These are phyloP conservation scores for Octopus bimaculoides DNA, from an alignment of 1,140 invertebrate genomes.

Conservation along the genomic window DNA sequence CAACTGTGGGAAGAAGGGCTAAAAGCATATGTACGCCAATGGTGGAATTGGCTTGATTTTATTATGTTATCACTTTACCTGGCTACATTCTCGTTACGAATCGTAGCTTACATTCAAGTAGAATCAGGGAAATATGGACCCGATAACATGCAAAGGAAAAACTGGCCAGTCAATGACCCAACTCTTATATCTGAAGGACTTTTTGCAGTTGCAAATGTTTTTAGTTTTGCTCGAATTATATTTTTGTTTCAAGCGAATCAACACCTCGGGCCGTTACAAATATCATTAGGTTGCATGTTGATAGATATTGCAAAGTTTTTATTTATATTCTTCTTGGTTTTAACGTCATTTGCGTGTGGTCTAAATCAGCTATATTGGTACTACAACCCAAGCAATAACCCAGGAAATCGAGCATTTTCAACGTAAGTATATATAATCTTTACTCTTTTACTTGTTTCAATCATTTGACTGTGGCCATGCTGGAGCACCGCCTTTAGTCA, in stretches of 20 bases:
- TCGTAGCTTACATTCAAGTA: slow-evolving; percentile 49
- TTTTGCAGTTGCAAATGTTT: slow-evolving; percentile 56
- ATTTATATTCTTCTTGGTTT: slow-evolving; percentile 61
- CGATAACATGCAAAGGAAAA: slow-evolving; percentile 37
- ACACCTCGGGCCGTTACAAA: slow-evolving; percentile 59
- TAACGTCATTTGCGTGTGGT: slow-evolving; percentile 61
- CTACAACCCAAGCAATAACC: slow-evolving; percentile 33
- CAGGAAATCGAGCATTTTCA: slow-evolving; percentile 36
- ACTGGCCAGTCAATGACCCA: slow-evolving; percentile 54
- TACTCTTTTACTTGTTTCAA: background rate
- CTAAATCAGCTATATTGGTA: slow-evolving; percentile 61
- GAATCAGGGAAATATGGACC: slow-evolving; percentile 48
- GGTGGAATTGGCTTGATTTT: slow-evolving; percentile 97
- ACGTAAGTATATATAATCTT: slow-evolving; percentile 39
- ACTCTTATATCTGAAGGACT: slow-evolving; percentile 54
- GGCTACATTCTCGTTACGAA: slow-evolving; percentile 57
- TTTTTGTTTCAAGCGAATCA: slow-evolving; percentile 60
- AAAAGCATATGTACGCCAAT: slow-evolving; percentile 84
- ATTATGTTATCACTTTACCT: slow-evolving; percentile 67
- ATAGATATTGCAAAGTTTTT: slow-evolving; percentile 62
- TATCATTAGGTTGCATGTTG: slow-evolving; percentile 62
- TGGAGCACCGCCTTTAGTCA: no score
- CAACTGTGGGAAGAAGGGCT: slow-evolving; percentile 83
- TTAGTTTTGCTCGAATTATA: slow-evolving; percentile 57
- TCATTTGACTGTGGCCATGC: no score